These are phyloP conservation scores for Oryzias melastigma DNA, from an alignment of 2,113 vertebrate genomes.

Conservation along the genomic window DNA sequence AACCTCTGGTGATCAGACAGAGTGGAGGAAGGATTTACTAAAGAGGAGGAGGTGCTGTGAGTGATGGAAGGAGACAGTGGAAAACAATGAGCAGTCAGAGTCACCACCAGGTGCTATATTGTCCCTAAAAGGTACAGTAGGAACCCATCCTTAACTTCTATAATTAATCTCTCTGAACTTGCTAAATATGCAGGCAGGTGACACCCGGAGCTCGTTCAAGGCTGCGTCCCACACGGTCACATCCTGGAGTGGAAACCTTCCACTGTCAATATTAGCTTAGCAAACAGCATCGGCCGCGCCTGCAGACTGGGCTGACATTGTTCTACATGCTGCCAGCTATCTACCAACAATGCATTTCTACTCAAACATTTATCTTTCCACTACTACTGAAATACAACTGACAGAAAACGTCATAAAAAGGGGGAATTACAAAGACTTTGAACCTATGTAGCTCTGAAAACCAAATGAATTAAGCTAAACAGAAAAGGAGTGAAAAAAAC, in stretches of 20 bases:
- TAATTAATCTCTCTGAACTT: constrained; percentile 6
- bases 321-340: constrained; percentile 6
- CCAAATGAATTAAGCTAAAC: neutral
- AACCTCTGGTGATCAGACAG: constrained; percentile 58
- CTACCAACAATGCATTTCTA: neutral
- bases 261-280: constrained; percentile 61
- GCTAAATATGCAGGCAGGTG: constrained; percentile 21
- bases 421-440: too few species aligned
- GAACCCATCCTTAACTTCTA: neutral
- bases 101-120: neutral
- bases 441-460: too few species aligned
- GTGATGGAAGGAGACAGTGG: constrained; percentile 32
- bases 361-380: neutral
- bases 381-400: too few species aligned
- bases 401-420: too few species aligned
- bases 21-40: constrained; percentile 42
- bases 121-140: too few species aligned
- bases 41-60: constrained; percentile 31
- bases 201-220: constrained; percentile 19
- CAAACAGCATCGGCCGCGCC: constrained; percentile 47
- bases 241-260: constrained; percentile 36
- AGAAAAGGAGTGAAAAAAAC: constrained; percentile 5
- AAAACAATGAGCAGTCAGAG: neutral
- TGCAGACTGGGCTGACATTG: constrained; percentile 12
- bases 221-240: constrained; percentile 23